A percentile compares a stretch with the other conserved stretches of the same genome.
phyloP scores from a whole-genome alignment of 2,888 invertebrate species.

The Euspilapteryx auroguttella region DNA sequence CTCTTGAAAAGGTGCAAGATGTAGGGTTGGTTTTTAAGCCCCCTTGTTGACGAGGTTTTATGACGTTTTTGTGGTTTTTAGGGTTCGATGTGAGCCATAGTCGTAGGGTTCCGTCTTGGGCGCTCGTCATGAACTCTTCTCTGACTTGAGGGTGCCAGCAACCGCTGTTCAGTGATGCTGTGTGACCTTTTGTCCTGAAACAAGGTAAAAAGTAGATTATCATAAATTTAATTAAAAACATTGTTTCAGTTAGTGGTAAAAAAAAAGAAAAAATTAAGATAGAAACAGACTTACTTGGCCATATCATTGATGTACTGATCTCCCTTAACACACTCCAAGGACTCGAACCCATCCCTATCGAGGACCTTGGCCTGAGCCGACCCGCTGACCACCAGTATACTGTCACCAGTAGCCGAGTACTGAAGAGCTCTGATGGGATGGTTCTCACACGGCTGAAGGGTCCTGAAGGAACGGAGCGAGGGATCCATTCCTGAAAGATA shows the following conservation, averaged over 20 bases:
- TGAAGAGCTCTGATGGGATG: constrained; percentile 90
- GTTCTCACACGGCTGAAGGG: constrained; percentile 92
- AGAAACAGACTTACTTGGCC: constrained; percentile 65
- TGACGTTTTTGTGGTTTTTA: constrained; percentile 76
- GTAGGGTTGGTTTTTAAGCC: constrained; percentile 87
- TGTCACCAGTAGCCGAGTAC: constrained; percentile 93
- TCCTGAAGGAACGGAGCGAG: constrained; percentile 86
- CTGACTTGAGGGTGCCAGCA: constrained; percentile 89
- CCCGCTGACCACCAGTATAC: constrained; percentile 89
- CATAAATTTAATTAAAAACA: too few species aligned
- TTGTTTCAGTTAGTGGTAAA: too few species aligned
- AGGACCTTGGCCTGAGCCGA: constrained; percentile 91
- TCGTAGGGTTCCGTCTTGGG: constrained; percentile 90
- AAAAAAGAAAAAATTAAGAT: too few species aligned
- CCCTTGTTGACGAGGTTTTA: constrained; percentile 84
- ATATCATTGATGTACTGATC: constrained; percentile 96
- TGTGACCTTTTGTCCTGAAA: constrained; percentile 86
- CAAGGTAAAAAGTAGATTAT: background rate
- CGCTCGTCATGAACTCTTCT: constrained; percentile 93
- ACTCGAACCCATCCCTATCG: constrained; percentile 92
- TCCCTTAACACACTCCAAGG: constrained; percentile 91
- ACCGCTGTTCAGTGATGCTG: constrained; percentile 85
- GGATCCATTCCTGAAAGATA: constrained; percentile 84
- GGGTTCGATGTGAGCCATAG: constrained; percentile 87
- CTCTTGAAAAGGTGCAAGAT: constrained; percentile 79